phyloP scores from a whole-genome alignment of 23 tunicate species.

The Halocynthia aurantium region DNA sequence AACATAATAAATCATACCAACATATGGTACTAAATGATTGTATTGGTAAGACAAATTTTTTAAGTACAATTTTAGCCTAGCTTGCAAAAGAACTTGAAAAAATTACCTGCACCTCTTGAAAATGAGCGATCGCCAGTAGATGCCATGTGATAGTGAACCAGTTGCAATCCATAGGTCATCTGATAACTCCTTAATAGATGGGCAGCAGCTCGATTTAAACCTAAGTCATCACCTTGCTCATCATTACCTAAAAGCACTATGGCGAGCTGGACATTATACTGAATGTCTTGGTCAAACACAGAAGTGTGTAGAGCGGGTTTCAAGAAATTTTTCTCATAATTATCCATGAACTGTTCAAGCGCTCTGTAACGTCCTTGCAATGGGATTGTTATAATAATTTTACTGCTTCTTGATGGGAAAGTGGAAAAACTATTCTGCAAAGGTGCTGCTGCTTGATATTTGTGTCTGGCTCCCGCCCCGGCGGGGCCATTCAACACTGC shows the following conservation, averaged over 20 bases:
- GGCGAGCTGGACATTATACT: slow-evolving; percentile 47
- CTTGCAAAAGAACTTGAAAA: too few relatives aligned
- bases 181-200: slow-evolving; percentile 49
- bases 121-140: slow-evolving; percentile 35
- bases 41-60: too few relatives aligned
- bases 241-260: slow-evolving; percentile 52
- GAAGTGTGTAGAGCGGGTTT: background rate
- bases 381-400: slow-evolving; percentile 63
- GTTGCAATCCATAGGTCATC: slow-evolving; percentile 34
- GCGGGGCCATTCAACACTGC: background rate
- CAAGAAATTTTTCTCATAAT: slow-evolving; percentile 29
- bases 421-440: too few relatives aligned
- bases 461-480: background rate
- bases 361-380: slow-evolving; percentile 76
- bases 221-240: slow-evolving; percentile 40
- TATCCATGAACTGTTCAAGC: slow-evolving; percentile 59
- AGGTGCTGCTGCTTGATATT: background rate
- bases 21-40: too few relatives aligned
- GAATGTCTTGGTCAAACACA: background rate
- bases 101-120: slow-evolving; percentile 87
- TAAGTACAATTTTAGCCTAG: too few relatives aligned
- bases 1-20: too few relatives aligned
- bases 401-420: background rate
- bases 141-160: slow-evolving; percentile 56
- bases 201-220: slow-evolving; percentile 48